Evolutionary conservation across 1,140 invertebrate genomes (phyloP), one percentile per base, ranked within the genome.

Genomic region (Heliconius nattereri): DNA sequence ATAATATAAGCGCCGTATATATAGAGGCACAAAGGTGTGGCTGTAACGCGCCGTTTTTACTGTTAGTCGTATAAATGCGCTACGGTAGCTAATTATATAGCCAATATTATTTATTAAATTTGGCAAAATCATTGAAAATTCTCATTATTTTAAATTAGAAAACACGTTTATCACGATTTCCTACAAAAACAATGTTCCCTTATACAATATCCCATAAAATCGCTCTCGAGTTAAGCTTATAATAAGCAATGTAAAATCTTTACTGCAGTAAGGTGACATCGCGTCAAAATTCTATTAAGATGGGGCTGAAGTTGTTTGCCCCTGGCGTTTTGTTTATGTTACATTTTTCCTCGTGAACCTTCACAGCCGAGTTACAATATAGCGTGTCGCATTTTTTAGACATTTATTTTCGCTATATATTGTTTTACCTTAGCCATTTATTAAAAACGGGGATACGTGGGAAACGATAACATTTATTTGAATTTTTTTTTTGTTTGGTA

Each of bases 231-330:
- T 60, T 60, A 60, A 80, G 78, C 78, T 76, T 73, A 75, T 76
- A 77, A 77, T 70, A 80, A 79, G 78, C 85, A 83, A 85, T 76
- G 78, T 84, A 83, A 90, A 88, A 88, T 87, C 83, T 86, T 86
- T 85, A 81, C 84, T 84, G 83, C 83, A 80, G 79, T 82, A 86
- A 90, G 88, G 87, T 89, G 84, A 79, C 85, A 86, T 79, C 79
- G 75, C 82, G 85, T 89, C 88, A 88, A 85, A 87, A 91, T 91
- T 91, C 89, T 91, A 91, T 91, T 90, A 91, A 90, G 87, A 87
- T 45, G 83, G 81, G 86, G 83, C 89, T 89, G 86, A 88, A 89
- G 85, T 87, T 90, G 90, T 91, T 91, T 89, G 88, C 85, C 85
- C 85, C 78, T 49, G 78, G 84, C 86, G 78, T 80, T 84, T 89